Percentiles rank a stretch among this genome's conserved stretches.
phyloP scores from a whole-genome alignment of 2,888 invertebrate genomes.

The Drosophila buzzatii region DNA sequence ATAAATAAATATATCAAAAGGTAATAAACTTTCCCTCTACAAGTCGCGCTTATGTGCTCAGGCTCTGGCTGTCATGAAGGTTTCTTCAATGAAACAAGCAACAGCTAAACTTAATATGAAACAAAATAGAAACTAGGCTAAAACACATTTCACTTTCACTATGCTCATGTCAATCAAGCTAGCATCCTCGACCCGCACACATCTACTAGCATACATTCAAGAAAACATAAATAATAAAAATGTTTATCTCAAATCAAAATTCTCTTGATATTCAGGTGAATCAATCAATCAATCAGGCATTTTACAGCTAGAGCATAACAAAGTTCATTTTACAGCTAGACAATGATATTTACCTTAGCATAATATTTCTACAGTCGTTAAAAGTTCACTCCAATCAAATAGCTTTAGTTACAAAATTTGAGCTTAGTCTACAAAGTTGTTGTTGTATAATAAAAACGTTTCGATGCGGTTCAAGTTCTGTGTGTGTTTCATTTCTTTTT shows the following conservation, averaged over 20 bases:
- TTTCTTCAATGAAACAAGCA: too few species aligned
- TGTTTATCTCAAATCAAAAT: background rate
- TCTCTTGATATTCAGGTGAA: background rate
- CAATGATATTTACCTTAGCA: background rate
- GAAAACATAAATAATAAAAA: background rate
- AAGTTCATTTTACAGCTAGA: background rate
- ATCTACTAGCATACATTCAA: background rate
- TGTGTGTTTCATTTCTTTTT: conserved; percentile 12
- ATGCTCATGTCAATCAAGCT: background rate
- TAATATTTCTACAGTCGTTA: background rate
- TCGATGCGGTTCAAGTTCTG: conserved; percentile 6
- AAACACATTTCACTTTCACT: too few species aligned
- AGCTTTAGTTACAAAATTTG: background rate
- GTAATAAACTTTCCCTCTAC: too few species aligned
- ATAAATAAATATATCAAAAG: too few species aligned
- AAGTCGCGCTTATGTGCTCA: too few species aligned
- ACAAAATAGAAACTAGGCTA: too few species aligned
- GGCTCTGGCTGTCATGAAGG: too few species aligned
- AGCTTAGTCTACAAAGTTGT: too few species aligned
- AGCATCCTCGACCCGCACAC: background rate
- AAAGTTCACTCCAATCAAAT: background rate
- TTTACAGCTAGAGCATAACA: background rate
- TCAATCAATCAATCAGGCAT: background rate
- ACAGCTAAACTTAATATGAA: too few species aligned
- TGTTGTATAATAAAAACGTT: conserved; percentile 5